Base-by-base conservation (phyloP, 92 coral and sea anemone genomes). In the Heteractis magnifica region DNA sequence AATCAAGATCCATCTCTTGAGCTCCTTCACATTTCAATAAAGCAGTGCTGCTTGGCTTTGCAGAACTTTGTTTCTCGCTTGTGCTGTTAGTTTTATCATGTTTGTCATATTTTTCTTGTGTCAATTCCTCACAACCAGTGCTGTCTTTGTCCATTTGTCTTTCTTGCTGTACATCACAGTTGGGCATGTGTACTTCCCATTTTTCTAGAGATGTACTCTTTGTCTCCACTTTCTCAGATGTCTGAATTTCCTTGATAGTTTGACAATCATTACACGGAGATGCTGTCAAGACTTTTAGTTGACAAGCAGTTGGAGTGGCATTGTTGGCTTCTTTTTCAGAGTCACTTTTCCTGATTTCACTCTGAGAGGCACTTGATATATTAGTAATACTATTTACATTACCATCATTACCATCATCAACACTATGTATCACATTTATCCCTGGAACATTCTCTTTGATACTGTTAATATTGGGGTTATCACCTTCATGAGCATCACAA, bases 1-100 rank as follows among this genome's bases (percentile, higher is more conserved):
- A 89, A 15, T 86, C 93, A 41, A 83, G 64, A 41, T 93, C 89
- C 78, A 76, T 52, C 23, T 76, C 79, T 34, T 34, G 44, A 34
- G 44, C 44, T 75, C 49, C 81, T 62, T 48, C 49, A 68, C 73
- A 68, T 68, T 23, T 68, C 21, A 44, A 20, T 44, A 68, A 68
- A 68, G 73, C 49, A 6, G 6, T 21, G 49, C 73, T 23, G 16
- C 73, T 20, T 26, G 6, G 48, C 73, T 68, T 68, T 0, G 11
- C 49, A 68, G 73, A 26, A 68, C 49, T 23, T 9, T 26, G 48
- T 68, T 68, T 20, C 73, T 68, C 73, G 1, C 4, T 23, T 4
- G 26, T 68, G 73, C 3, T 26, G 15, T 6, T 41, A 23, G 4
- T n/a, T 68, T 26, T 26, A 6, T 68, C 49, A 10, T 10, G 73